Base-by-base conservation (phyloP, 1,140 invertebrate species). In the Pristionchus pacificus region DNA sequence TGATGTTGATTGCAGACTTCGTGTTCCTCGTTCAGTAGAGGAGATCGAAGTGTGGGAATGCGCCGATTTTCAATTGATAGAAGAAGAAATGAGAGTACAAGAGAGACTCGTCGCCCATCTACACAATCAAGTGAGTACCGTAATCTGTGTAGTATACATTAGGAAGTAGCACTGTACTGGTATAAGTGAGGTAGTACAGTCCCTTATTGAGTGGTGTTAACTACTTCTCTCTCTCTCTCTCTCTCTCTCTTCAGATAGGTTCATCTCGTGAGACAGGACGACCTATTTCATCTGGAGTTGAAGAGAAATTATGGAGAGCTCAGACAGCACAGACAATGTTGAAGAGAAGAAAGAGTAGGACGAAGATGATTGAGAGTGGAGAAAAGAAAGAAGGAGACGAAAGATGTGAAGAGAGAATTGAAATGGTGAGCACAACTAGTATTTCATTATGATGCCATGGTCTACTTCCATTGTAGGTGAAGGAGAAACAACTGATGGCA, bases 401-500 rank as follows among this genome's bases (percentile, higher is more conserved):
- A 65, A n/a, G 30, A 10, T 33, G 27, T 31, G 28, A 31, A 32
- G 62, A 27, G 31, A 63, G 1, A 30, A 63, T n/a, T 10, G 28
- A 1, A 29, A 63, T 25, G 28, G 31, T 30, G 27, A 65, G 62
- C 31, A 27, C 6, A 49, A 49, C 19, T 6, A 49, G 38, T 49
- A 10, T 6, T 10, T 49, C 19, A 19, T 6, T 10, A 10, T 49
- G 38, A 49, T 19, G 38, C 6, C 6, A 19, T n/a, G n/a, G n/a
- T n/a, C n/a, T n/a, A n/a, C n/a, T n/a, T n/a, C n/a, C 6, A 49
- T 49, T 49, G 6, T 6, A 49, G 38, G 38, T 49, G 38, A 49
- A 75, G 25, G 74, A 75, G 59, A 75, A 75, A 49, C 74, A 75
- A 49, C 62, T 75, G 19, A 62, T 75, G 66, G 74, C 74, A 1